Conservation (phyloP, 2,113 vertebrate genomes). For the Mus musculus region GRCm39 chr9:34920001-34920500, state of each 20-base stretch:
- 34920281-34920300: neutral
- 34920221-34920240: neutral
- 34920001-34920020: neutral
- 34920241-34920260: neutral
- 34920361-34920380: neutral
- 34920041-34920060: neutral
- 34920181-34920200: neutral
- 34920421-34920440: too few relatives aligned
- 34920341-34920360: neutral
- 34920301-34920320: neutral
- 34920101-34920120: neutral
- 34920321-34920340: neutral
- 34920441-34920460: neutral
- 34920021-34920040: neutral
- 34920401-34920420: neutral
- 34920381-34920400: neutral
- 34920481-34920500: too few relatives aligned
- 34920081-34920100: neutral
- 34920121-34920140: neutral
- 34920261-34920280: neutral
- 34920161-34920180: neutral
- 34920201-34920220: neutral
- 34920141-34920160: too few relatives aligned
- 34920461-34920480: too few relatives aligned
- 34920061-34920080: neutral